Conservation (phyloP, 2,113 vertebrate genomes). For the Nettapus auritus region DNA sequence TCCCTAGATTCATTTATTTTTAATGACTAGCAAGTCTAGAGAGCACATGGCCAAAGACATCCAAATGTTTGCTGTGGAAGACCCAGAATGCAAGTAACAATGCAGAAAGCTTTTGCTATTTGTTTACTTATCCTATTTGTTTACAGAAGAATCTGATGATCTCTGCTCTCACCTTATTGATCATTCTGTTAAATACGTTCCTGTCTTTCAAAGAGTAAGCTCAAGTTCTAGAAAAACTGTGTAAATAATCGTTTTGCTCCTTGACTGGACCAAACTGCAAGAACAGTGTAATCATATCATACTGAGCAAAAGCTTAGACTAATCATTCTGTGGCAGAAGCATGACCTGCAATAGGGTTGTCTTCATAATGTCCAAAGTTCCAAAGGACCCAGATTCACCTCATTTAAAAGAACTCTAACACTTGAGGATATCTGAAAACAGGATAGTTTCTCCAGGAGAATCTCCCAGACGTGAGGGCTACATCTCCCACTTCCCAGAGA, state of each 20-base stretch:
- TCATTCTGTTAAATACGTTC: neutral
- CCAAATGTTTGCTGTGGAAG: neutral
- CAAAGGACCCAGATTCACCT: neutral
- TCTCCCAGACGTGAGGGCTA: rapidly evolving
- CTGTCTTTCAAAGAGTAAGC: neutral
- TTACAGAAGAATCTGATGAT: neutral
- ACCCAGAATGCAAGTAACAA: neutral
- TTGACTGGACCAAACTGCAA: neutral
- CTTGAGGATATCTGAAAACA: neutral
- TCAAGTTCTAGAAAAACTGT: neutral
- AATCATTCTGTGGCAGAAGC: neutral
- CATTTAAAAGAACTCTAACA: neutral
- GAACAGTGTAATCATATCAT: neutral
- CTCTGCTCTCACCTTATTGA: neutral
- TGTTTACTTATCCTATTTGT: neutral
- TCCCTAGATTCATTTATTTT: neutral
- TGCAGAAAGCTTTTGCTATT: neutral
- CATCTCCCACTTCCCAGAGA: neutral
- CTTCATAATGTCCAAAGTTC: neutral
- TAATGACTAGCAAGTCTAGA: neutral
- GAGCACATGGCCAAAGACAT: neutral
- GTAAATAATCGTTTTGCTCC: neutral
- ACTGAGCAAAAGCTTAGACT: neutral
- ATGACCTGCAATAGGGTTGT: neutral
- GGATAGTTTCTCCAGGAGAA: neutral